These are phyloP conservation scores for Galagoides demidoff DNA, from an alignment of 2,797 vertebrate species.

Conservation along the genomic window DNA sequence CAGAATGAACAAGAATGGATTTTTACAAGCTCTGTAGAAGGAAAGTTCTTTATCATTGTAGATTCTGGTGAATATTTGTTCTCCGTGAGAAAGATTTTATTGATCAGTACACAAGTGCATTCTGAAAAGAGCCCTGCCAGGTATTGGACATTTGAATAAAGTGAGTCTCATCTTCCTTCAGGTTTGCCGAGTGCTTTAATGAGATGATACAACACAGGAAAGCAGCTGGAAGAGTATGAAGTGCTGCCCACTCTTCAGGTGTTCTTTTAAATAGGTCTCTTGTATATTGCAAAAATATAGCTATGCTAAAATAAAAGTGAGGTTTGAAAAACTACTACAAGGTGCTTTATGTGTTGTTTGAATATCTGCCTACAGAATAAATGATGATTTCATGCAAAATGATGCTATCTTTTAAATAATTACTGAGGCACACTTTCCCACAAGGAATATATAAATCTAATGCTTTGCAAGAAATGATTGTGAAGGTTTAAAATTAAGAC, in stretches of 20 bases:
- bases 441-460: constrained; percentile 78
- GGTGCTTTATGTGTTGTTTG: constrained; percentile 17
- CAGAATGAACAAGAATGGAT: constrained; percentile 58
- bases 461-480: constrained; percentile 72
- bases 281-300: constrained; percentile 45
- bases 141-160: constrained; percentile 40
- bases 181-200: not conserved
- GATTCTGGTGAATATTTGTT: constrained; percentile 59
- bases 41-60: constrained; percentile 47
- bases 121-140: not conserved
- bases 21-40: constrained; percentile 43
- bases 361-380: constrained; percentile 60
- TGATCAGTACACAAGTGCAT: constrained; percentile 36
- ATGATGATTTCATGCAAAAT: constrained; percentile 69
- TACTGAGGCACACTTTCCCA: constrained; percentile 69
- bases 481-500: constrained; percentile 82
- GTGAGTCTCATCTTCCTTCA: not conserved
- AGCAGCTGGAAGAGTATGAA: not conserved
- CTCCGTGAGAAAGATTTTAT: constrained; percentile 47
- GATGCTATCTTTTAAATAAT: constrained; percentile 81
- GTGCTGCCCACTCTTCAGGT: not conserved
- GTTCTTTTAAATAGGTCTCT: not conserved
- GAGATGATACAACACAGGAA: not conserved
- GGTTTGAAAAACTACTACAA: constrained; percentile 43
- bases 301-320: constrained; percentile 41